A percentile compares a stretch with the other conserved stretches of the same genome.
Evolutionary conservation across 1,140 invertebrate species (phyloP).

Genomic region (Brachystomella parvula): DNA sequence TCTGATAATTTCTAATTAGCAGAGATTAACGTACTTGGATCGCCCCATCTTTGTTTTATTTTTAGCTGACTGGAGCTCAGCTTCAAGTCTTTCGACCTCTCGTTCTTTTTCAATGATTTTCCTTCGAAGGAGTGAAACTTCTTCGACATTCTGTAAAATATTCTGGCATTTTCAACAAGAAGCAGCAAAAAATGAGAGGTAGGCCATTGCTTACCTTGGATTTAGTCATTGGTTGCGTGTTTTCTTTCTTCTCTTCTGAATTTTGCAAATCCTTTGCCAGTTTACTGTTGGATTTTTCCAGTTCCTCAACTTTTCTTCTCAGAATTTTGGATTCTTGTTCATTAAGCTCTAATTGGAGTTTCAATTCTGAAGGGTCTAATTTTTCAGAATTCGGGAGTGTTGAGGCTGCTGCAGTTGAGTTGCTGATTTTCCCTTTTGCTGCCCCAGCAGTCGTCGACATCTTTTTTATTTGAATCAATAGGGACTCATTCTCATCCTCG

Average conservation of each 20-base stretch:
- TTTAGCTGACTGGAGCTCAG: slow-evolving; percentile 58
- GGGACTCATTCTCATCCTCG: slow-evolving; percentile 88
- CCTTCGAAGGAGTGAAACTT: slow-evolving; percentile 61
- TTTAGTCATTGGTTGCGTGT: slow-evolving; percentile 28
- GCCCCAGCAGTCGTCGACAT: slow-evolving; percentile 60
- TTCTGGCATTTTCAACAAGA: slow-evolving; percentile 12
- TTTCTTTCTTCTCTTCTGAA: slow-evolving; percentile 51
- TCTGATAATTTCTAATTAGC: background rate
- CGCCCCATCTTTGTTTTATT: slow-evolving; percentile 48
- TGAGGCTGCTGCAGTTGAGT: background rate
- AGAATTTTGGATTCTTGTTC: slow-evolving; percentile 64
- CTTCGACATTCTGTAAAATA: slow-evolving; percentile 50
- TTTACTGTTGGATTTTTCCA: slow-evolving; percentile 69
- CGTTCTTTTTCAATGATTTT: slow-evolving; percentile 75
- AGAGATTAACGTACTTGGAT: slow-evolving; percentile 18
- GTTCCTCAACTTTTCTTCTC: slow-evolving; percentile 70
- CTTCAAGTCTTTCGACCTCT: slow-evolving; percentile 64
- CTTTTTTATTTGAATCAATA: slow-evolving; percentile 86
- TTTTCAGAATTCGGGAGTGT: slow-evolving; percentile 60
- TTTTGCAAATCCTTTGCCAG: slow-evolving; percentile 66
- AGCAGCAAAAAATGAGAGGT: slow-evolving; percentile 9
- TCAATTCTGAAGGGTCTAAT: slow-evolving; percentile 55
- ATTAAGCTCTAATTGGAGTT: slow-evolving; percentile 73
- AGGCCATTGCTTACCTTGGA: slow-evolving; percentile 26
- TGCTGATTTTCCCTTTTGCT: slow-evolving; percentile 56